phyloP scores from a whole-genome alignment of 2,888 invertebrate species.

The Muschampia plurimacula region DNA sequence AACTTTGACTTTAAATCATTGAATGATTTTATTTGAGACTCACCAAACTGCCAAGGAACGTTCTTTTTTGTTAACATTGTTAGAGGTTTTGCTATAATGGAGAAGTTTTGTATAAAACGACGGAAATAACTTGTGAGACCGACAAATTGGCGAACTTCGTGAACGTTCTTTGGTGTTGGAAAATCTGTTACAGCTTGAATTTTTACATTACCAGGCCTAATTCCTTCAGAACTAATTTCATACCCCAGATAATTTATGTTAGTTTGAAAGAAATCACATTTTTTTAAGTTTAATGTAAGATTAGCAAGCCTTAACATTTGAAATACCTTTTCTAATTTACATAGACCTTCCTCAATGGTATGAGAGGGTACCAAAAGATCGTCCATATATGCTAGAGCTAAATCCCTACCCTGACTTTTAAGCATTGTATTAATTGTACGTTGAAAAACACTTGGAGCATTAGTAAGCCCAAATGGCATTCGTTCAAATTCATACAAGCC shows the following conservation, averaged over 20 bases:
- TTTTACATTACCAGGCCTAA: too few species aligned
- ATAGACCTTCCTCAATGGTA: slow-evolving; percentile 1
- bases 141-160: too few species aligned
- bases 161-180: too few species aligned
- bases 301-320: slow-evolving; percentile 1
- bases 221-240: slow-evolving; percentile 7
- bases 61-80: too few species aligned
- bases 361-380: neutral
- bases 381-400: neutral
- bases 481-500: slow-evolving; percentile 15
- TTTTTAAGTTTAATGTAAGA: slow-evolving; percentile 15
- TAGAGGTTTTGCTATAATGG: too few species aligned
- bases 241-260: slow-evolving; percentile 15
- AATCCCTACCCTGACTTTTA: neutral
- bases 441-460: slow-evolving; percentile 13
- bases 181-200: too few species aligned
- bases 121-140: too few species aligned
- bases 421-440: slow-evolving; percentile 14
- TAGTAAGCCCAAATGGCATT: neutral
- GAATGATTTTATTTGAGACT: too few species aligned
- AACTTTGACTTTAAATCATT: too few species aligned
- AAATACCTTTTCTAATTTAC: slow-evolving; percentile 7
- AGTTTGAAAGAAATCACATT: slow-evolving; percentile 16
- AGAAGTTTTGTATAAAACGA: too few species aligned
- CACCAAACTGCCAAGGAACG: too few species aligned